Evolutionary conservation across 2,888 invertebrate species (phyloP), one percentile per base, ranked within the genome.

Genomic region (Leptopterna dolabrata): DNA sequence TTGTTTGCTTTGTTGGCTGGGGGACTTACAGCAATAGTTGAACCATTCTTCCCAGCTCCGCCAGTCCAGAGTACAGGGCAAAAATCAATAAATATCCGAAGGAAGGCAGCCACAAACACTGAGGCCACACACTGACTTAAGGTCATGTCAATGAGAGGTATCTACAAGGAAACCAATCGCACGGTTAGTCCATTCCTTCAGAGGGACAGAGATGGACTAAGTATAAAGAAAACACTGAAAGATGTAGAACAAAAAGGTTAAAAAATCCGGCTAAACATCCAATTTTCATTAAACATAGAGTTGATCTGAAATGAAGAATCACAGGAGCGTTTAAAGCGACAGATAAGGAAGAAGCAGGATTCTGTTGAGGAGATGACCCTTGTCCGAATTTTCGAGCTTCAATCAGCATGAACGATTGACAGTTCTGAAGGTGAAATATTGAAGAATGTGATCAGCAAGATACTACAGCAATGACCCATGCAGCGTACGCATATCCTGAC

Each of bases 11-110:
- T n/a, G 6, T 9, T 30, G 51, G 13, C 16, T 13, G 30, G 19
- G 36, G n/a, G 89, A 94, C 97, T 97, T 96, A 99, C 98, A 93
- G 99, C 99, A 91, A 98, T 97, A 90, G 99, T 98, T 91, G 99
- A 99, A 93, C 98, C 99, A 94, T 99, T 99, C 94, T 98, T 99
- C 92, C 99, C 99, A 92, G 97, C 96, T 93, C 99, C 99, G 30
- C 90, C 90, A 89, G 93, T 93, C 87, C 88, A 88, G 88, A 90
- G 89, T 43, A 89, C 88, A 63, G 89, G 90, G 91, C 93, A 93
- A 94, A 96, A 96, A 92, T 93, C 93, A 92, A 94, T 91, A 92
- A 94, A 93, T 92, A 95, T 94, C 92, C 93, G 93, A 91, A 94
- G 91, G 92, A 94, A 95, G 91, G 94, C 94, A 30, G 87, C 76